Base-by-base conservation (phyloP, 2,113 vertebrate species). In the Phaetusa simplex region DNA sequence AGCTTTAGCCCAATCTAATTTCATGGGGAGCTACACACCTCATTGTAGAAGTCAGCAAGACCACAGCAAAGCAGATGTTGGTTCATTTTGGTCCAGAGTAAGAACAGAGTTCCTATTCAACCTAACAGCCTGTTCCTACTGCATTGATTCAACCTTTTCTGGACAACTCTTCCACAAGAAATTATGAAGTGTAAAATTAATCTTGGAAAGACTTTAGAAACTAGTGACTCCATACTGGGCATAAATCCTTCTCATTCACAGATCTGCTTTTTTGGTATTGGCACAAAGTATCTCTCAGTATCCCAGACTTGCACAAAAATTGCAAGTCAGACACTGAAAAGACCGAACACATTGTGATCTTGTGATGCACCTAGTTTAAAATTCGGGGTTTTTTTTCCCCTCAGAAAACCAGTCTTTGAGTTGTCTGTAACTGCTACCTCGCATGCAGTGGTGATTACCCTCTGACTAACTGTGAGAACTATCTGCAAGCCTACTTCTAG, bases 181-280 rank as follows among this genome's bases (percentile, higher is more conserved):
- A 94, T 85, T 85, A 58, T 53, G 40, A 86, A 70, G 77, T 53
- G 49, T 91, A 83, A 95, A 95, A 95, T 94, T 87, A 94, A 56
- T 79, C 69, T 64, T 92, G n/a, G 36, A 83, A 87, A 61, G 58
- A 47, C 32, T 76, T 49, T 27, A 82, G 64, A 85, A 84, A 84
- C 22, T 27, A 58, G 30, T 74, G 32, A 42, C 17, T 91, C 47
- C 30, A 22, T n/a, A 55, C 20, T 59, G 45, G 22, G 34, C 29
- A 78, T 67, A 58, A 94, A 88, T 70, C 27, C 32, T 26, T 59
- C 29, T 90, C 38, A 50, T 71, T 71, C 65, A 91, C 21, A 82
- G 72, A 71, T 56, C 34, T 86, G 14, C 12, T n/a, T 64, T 77
- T 77, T 79, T 70, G 22, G 21, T 71, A 86, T 49, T 49, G 52